Conservation (phyloP, 2,888 invertebrate species). For the Callosobruchus maculatus region DNA sequence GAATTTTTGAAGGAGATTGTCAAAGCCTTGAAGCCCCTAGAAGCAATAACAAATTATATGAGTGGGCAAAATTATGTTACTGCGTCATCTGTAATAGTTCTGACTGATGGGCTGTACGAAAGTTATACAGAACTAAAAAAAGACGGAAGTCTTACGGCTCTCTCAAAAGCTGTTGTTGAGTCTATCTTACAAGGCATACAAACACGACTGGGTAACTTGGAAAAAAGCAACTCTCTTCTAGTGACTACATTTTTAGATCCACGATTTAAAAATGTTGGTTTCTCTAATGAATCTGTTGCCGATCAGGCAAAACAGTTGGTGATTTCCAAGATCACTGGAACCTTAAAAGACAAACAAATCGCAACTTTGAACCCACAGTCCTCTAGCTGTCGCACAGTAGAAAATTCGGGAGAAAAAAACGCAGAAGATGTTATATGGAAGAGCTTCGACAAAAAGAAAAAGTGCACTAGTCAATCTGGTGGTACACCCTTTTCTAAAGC, state of each 20-base stretch:
- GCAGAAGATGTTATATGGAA: neutral
- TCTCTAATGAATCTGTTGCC: slow-evolving; percentile 4
- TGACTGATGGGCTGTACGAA: slow-evolving; percentile 10
- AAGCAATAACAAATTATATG: slow-evolving; percentile 19
- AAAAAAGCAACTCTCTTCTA: slow-evolving; percentile 16
- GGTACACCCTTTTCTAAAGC: slow-evolving; percentile 15
- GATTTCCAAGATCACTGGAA: slow-evolving; percentile 3
- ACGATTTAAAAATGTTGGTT: slow-evolving; percentile 22
- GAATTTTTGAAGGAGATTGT: slow-evolving; percentile 15
- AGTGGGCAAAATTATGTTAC: slow-evolving; percentile 25
- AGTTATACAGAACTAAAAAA: slow-evolving; percentile 11
- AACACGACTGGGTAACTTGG: slow-evolving; percentile 17
- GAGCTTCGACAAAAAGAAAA: neutral
- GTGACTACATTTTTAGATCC: slow-evolving; percentile 24
- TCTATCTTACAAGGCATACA: slow-evolving; percentile 8
- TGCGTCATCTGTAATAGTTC: slow-evolving; percentile 16
- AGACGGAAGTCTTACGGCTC: neutral
- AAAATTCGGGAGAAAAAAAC: neutral
- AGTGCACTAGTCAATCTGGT: slow-evolving; percentile 2
- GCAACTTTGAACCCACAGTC: neutral
- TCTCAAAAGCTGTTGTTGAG: slow-evolving; percentile 2
- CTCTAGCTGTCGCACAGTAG: neutral
- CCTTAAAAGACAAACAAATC: neutral
- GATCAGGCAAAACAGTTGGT: slow-evolving; percentile 7
- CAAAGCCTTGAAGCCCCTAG: slow-evolving; percentile 22